Base-by-base conservation (phyloP, 2,113 vertebrate genomes). In the Hymenochirus boettgeri region DNA sequence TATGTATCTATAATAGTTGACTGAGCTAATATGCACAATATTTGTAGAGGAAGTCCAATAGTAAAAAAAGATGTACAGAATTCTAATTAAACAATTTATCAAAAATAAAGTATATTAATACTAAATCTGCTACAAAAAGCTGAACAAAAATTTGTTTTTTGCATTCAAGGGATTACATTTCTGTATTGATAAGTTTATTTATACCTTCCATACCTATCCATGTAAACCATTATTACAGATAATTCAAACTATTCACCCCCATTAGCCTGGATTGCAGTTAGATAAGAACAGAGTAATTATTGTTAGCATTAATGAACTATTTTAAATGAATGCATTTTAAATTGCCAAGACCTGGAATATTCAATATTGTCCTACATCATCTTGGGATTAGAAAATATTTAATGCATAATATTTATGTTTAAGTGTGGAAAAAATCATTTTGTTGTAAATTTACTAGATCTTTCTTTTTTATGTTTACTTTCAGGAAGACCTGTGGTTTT, bases 211-310 rank as follows among this genome's bases (percentile, higher is more conserved):
- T n/a, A n/a, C n/a, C n/a, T n/a, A n/a, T n/a, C n/a, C n/a, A n/a
- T n/a, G n/a, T n/a, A n/a, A n/a, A n/a, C n/a, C n/a, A n/a, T n/a
- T n/a, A n/a, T n/a, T n/a, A n/a, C n/a, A n/a, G n/a, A n/a, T 62
- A 63, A 7, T 35, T 62, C 72, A 50, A 71, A 56, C 54, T 33
- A 0, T 69, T 75, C 75, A n/a, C 47, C 73, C 72, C 73, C 72
- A 67, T 82, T 78, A 83, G 25, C 74, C 73, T 61, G 66, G 76
- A 57, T 50, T 65, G 76, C 79, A 35, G 25, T 79, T 75, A 79
- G 75, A 73, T 59, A 61, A 65, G 77, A 2, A 0, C 64, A 17
- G 62, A 73, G 74, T 75, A 72, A 83, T 84, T 80, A 73, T 77
- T 79, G 77, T 67, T 55, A 64, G 73, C 72, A 71, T 73, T 75